Base-by-base conservation (phyloP, 2,113 vertebrate species). In the Tympanuchus pallidicinctus region DNA sequence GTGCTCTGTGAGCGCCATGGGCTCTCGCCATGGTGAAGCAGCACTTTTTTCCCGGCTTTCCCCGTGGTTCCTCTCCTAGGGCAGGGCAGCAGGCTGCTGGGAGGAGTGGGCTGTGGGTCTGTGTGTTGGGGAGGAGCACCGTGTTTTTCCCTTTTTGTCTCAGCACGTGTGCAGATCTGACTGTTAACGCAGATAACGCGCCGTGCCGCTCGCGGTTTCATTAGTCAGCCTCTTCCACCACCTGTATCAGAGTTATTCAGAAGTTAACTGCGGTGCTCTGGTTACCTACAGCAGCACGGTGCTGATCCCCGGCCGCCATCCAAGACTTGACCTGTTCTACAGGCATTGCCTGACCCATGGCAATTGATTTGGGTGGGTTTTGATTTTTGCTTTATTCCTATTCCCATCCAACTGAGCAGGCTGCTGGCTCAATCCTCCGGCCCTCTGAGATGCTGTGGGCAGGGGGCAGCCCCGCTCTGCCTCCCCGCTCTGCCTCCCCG, bases 101-200 rank as follows among this genome's bases (percentile, higher is more conserved):
- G 76, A 57, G 50, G 13, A 76, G 17, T 1, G 0, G 65, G 82
- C 27, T 27, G 32, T 34, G 65, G 67, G 52, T 27, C 32, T 25
- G 38, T 7, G 2, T 18, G 22, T 50, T 36, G 2, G 5, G 69
- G 65, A 84, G 86, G 32, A 88, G 72, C 0, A 1, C 20, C 3
- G 1, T 3, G 1, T 18, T 64, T 27, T 38, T 69, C 21, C 45
- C n/a, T 30, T 59, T 50, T 47, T 6, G 16, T 52, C 54, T 50
- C 30, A 8, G 21, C 61, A 10, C 1, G 3, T 24, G 27, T 48
- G 8, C 0, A 2, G 11, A 24, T 27, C 52, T 50, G 43, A 54
- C 30, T 45, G 3, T 52, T 81, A 66, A 21, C 6, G 1, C 42
- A 32, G 0, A 65, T 18, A 1, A 12, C 0, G 2, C 40, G 67